Base-by-base conservation (phyloP, 2,888 invertebrate genomes). In the Pseudococcus jackbeardsleyi region DNA sequence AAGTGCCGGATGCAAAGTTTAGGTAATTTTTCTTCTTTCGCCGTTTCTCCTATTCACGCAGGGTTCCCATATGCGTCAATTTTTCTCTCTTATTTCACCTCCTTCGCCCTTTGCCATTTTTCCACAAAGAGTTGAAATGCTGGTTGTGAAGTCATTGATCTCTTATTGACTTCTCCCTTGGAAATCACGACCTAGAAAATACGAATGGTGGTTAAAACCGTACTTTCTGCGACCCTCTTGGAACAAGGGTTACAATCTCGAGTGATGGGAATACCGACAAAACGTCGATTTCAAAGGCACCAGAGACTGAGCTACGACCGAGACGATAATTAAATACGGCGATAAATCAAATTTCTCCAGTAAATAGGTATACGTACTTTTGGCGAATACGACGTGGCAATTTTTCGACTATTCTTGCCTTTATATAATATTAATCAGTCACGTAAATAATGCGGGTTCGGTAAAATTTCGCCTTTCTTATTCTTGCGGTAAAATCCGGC, bases 361-460 rank as follows among this genome's bases (percentile, higher is more conserved):
- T 12, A 77, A 12, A 33, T n/a, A n/a, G n/a, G n/a, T n/a, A 33
- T 15, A 33, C 72, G 33, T 77, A 15, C n/a, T n/a, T n/a, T n/a
- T n/a, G n/a, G n/a, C n/a, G n/a, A n/a, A n/a, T n/a, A n/a, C n/a
- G n/a, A n/a, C n/a, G n/a, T n/a, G n/a, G 72, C 72, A 77, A 77
- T 77, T 77, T 77, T 77, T 77, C 72, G 72, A 39, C 72, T 77
- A 77, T 77, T 77, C 72, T 77, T 77, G n/a, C n/a, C n/a, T n/a
- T n/a, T n/a, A n/a, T 39, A 5, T 33, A 11, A 11, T 77, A 77
- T 77, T 77, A 77, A 77, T 77, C 72, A 77, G 72, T 77, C 72
- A 77, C 72, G 72, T 33, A 77, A 77, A 77, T 77, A 77, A 77
- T 33, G 72, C 72, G 33, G 72, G 72, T 77, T 33, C n/a, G n/a